These are phyloP conservation scores for Sinocyclocheilus anophthalmus DNA, from an alignment of 2,113 vertebrate species.

Conservation along the genomic window DNA sequence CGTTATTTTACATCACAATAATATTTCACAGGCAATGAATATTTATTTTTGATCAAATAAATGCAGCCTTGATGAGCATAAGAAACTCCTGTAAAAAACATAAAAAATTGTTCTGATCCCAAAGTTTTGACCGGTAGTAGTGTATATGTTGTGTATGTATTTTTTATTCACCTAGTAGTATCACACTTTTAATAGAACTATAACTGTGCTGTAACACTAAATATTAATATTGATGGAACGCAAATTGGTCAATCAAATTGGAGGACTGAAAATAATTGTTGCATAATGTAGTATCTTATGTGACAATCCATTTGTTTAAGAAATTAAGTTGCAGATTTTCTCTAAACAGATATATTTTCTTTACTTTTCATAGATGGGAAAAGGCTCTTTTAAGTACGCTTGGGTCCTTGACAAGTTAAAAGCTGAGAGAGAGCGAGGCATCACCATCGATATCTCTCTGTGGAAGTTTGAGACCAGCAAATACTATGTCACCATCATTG, in stretches of 20 bases:
- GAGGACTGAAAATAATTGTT: neutral
- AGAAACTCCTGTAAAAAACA: too few relatives aligned
- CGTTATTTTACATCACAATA: too few relatives aligned
- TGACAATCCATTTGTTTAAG: neutral
- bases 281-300: neutral
- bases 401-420: slow-evolving; percentile 88
- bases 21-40: too few relatives aligned
- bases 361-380: slow-evolving; percentile 83
- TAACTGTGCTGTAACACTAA: neutral
- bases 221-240: neutral
- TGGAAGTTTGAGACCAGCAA: slow-evolving; percentile 20
- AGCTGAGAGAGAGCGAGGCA: slow-evolving; percentile 88
- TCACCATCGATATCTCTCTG: slow-evolving; percentile 18
- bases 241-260: neutral
- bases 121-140: too few relatives aligned
- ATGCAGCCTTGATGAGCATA: too few relatives aligned
- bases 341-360: neutral
- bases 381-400: slow-evolving; percentile 56
- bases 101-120: too few relatives aligned
- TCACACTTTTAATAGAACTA: too few relatives aligned
- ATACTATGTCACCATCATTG: slow-evolving; percentile 73
- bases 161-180: too few relatives aligned
- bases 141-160: too few relatives aligned
- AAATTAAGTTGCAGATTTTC: neutral
- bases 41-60: too few relatives aligned